Evolutionary conservation across 1,140 invertebrate species (phyloP).

Genomic region (Drosophila rufa): DNA sequence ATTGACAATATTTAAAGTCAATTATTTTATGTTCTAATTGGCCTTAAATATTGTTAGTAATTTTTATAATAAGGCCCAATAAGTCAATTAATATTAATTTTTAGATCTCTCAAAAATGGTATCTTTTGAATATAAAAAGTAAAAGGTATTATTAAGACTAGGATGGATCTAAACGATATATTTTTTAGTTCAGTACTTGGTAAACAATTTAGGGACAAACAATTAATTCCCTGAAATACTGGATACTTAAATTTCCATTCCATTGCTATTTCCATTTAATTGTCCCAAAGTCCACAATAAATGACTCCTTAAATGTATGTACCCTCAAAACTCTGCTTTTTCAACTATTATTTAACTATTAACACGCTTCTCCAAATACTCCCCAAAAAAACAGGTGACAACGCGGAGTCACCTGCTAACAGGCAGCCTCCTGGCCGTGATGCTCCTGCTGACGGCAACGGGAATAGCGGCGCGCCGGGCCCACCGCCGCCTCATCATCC

Average conservation of each 20-base stretch:
- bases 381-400: not conserved
- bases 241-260: too few species aligned
- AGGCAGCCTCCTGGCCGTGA: slow-evolving; percentile 41
- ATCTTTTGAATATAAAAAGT: too few species aligned
- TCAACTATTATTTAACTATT: too few species aligned
- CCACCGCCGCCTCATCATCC: slow-evolving; percentile 74
- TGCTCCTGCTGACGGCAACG: slow-evolving; percentile 54
- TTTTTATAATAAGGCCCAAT: too few species aligned
- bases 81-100: too few species aligned
- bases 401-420: slow-evolving; percentile 15
- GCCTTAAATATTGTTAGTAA: too few species aligned
- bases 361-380: not conserved
- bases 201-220: not conserved
- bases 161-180: too few species aligned
- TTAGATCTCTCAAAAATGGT: too few species aligned
- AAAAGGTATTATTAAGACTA: too few species aligned
- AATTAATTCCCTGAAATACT: not conserved
- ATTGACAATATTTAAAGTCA: too few species aligned
- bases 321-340: not conserved
- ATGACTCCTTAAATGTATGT: not conserved
- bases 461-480: slow-evolving; percentile 56
- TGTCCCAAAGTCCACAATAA: not conserved
- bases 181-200: too few species aligned
- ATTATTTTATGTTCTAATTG: too few species aligned
- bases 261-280: not conserved